phyloP scores from a whole-genome alignment of 2,113 vertebrate species.

The Lichenostomus cassidix region DNA sequence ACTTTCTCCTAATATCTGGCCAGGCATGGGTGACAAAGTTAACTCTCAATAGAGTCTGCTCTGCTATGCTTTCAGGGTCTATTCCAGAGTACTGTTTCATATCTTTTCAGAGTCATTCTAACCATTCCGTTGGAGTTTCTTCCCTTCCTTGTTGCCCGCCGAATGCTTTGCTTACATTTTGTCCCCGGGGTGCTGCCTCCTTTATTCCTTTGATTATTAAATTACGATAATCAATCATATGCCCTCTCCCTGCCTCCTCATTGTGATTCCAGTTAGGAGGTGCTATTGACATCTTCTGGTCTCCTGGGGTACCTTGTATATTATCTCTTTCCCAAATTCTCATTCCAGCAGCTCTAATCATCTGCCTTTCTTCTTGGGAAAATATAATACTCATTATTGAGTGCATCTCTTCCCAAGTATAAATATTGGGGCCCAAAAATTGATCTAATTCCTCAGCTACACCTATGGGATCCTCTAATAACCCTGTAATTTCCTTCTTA shows the following conservation, averaged over 20 bases:
- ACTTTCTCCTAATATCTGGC: neutral
- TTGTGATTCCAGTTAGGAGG: neutral
- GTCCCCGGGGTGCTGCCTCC: neutral
- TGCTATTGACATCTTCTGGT: neutral
- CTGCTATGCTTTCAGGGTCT: neutral
- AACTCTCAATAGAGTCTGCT: neutral
- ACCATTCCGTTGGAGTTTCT: neutral
- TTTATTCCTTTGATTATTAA: neutral
- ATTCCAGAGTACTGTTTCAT: neutral
- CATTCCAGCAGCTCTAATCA: neutral
- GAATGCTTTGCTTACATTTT: neutral
- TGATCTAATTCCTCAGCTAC: neutral
- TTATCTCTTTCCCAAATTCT: neutral
- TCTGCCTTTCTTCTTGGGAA: neutral
- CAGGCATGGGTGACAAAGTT: neutral
- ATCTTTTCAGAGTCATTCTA: rapidly evolving
- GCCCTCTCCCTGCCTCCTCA: too few relatives aligned
- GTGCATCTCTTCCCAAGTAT: neutral
- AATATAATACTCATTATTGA: neutral
- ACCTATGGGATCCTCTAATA: neutral
- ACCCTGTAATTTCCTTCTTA: neutral
- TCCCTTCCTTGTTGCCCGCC: neutral
- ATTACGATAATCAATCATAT: neutral
- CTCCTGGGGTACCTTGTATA: neutral
- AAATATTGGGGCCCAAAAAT: neutral